Percentiles rank a stretch among this genome's conserved stretches.
These are phyloP conservation scores for Saccostrea echinata DNA, from an alignment of 1,140 invertebrate species.

Conservation along the genomic window DNA sequence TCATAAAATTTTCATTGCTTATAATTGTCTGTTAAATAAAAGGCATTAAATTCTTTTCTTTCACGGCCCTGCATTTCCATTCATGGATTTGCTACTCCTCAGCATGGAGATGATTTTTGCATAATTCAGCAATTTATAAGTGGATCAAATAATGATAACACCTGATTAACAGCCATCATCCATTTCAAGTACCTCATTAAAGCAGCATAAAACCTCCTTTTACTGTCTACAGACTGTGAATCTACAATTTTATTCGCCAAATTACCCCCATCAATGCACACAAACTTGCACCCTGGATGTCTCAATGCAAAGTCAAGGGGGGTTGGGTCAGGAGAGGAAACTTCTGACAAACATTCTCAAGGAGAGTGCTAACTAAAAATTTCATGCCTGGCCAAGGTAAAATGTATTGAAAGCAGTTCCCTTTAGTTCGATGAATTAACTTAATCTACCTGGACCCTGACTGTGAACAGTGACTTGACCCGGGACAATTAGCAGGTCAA, in stretches of 20 bases:
- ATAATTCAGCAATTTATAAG: neutral
- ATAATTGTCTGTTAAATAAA: neutral
- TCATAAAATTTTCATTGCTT: neutral
- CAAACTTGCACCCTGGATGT: neutral
- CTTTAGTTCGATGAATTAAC: constrained; percentile 1
- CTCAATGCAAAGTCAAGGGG: neutral
- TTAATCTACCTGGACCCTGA: neutral
- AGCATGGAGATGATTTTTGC: neutral
- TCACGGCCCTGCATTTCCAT: neutral
- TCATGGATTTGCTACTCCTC: neutral
- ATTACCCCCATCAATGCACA: constrained; percentile 13
- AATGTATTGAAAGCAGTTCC: neutral
- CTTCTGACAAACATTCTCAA: neutral
- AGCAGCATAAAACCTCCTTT: neutral
- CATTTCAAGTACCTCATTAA: constrained; percentile 9
- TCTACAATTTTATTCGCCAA: neutral
- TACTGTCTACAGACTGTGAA: neutral
- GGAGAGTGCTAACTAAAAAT: constrained; percentile 1
- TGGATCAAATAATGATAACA: neutral
- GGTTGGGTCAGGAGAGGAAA: neutral
- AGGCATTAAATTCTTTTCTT: no score
- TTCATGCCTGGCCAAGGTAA: constrained; percentile 1
- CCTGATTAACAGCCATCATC: neutral
- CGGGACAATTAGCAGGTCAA: constrained; percentile 1
- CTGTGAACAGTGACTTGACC: constrained; percentile 20